These are phyloP conservation scores for Eleutherodactylus coqui DNA, from an alignment of 2,797 vertebrate species.

Conservation along the genomic window DNA sequence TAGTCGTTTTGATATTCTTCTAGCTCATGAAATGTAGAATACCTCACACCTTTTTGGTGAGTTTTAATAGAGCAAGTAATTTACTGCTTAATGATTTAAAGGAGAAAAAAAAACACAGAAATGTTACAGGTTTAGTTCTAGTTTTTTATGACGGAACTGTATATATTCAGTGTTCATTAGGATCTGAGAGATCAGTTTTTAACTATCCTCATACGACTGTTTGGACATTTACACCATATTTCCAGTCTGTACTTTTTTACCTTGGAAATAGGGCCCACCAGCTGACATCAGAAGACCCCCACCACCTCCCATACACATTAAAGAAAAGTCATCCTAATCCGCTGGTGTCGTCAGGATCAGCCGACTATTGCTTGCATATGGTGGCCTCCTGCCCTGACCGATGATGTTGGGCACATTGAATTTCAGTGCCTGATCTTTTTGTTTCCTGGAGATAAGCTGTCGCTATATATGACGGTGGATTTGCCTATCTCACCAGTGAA, in stretches of 20 bases:
- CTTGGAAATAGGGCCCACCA: not conserved
- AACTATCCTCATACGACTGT: not conserved
- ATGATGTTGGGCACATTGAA: too few species aligned
- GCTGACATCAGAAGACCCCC: not conserved
- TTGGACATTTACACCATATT: not conserved
- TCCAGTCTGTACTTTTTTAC: not conserved
- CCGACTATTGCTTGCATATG: too few species aligned
- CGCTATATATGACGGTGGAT: too few species aligned
- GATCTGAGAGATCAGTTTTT: not conserved
- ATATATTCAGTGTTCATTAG: not conserved
- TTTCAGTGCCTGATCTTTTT: too few species aligned
- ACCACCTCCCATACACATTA: too few species aligned
- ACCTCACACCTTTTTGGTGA: not conserved
- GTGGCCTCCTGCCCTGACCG: too few species aligned
- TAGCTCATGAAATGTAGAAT: constrained; percentile 22
- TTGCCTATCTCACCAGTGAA: too few species aligned
- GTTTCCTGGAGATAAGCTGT: too few species aligned
- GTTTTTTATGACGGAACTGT: not conserved
- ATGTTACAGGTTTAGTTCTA: not conserved
- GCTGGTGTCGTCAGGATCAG: too few species aligned
- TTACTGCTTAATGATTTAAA: not conserved
- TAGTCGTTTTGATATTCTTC: not conserved
- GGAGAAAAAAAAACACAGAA: not conserved
- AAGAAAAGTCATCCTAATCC: too few species aligned
- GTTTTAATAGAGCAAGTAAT: not conserved